Evolutionary conservation across 1,140 invertebrate genomes (phyloP).

Genomic region (Drosophila paulistorum): DNA sequence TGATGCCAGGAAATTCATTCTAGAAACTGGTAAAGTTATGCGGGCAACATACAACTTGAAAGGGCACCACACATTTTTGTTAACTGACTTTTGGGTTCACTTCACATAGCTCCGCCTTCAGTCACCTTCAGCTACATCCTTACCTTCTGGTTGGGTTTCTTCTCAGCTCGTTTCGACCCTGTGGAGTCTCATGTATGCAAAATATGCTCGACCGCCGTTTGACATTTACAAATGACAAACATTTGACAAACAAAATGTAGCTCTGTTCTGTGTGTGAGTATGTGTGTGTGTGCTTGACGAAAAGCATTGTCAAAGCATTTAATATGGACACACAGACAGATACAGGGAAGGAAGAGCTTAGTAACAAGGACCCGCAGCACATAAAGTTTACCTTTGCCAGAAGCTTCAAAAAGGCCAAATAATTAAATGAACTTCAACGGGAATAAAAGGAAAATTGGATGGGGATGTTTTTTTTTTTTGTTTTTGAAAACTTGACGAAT

Average conservation of each 20-base stretch:
- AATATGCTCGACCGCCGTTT: slow-evolving; percentile 80
- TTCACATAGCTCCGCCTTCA: slow-evolving; percentile 1
- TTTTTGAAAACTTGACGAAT: slow-evolving; percentile 12
- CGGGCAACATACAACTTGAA: slow-evolving; percentile 63
- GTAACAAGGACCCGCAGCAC: slow-evolving; percentile 45
- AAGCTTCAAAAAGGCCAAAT: slow-evolving; percentile 57
- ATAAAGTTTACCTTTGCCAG: slow-evolving; percentile 20
- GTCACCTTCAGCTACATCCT: not conserved
- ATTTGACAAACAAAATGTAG: slow-evolving; percentile 79
- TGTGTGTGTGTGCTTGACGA: slow-evolving; percentile 30
- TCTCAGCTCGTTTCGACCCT: not conserved
- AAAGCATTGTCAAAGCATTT: slow-evolving; percentile 61
- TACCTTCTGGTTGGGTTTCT: not conserved
- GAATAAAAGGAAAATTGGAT: not conserved
- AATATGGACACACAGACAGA: slow-evolving; percentile 48
- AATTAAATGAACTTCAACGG: slow-evolving; percentile 57
- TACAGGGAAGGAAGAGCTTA: not conserved
- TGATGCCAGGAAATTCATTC: slow-evolving; percentile 19
- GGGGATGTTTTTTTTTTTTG: not conserved
- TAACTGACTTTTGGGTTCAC: slow-evolving; percentile 43
- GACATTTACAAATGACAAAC: slow-evolving; percentile 82
- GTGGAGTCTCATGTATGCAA: slow-evolving; percentile 57
- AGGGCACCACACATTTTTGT: slow-evolving; percentile 41
- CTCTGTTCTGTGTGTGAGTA: slow-evolving; percentile 25
- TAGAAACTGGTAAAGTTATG: slow-evolving; percentile 46